Conservation (phyloP, 2,888 invertebrate species). For the Caenorhabditis wallacei region DNA sequence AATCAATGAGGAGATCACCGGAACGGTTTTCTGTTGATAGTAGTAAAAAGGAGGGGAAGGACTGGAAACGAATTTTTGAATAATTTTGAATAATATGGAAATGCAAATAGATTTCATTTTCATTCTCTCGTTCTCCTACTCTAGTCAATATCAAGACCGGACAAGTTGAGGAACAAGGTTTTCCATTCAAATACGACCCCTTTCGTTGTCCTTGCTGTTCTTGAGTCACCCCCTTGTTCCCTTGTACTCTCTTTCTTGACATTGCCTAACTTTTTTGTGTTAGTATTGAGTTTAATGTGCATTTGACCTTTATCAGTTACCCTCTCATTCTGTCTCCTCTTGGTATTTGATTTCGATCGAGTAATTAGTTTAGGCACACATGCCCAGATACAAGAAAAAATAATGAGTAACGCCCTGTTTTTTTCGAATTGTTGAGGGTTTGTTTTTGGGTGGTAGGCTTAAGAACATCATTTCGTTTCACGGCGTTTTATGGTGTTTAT, state of each 20-base stretch:
- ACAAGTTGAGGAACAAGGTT: constrained; percentile 18
- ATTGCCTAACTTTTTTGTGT: constrained; percentile 44
- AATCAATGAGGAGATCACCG: constrained; percentile 18
- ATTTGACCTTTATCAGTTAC: constrained; percentile 59
- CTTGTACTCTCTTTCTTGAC: constrained; percentile 13
- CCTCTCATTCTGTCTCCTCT: constrained; percentile 8
- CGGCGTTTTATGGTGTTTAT: constrained; percentile 28
- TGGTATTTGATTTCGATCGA: constrained; percentile 41
- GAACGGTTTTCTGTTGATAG: neutral
- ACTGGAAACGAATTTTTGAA: neutral
- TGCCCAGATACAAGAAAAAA: constrained; percentile 19
- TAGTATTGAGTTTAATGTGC: constrained; percentile 48
- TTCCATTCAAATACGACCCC: constrained; percentile 33
- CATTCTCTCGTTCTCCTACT: neutral
- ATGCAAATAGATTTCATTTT: constrained; percentile 10
- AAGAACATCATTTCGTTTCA: constrained; percentile 39
- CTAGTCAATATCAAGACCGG: constrained; percentile 1
- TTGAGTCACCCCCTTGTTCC: constrained; percentile 43
- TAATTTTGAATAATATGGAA: constrained; percentile 29
- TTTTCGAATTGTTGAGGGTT: neutral
- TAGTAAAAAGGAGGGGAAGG: neutral
- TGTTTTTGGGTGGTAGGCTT: neutral
- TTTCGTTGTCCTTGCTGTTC: constrained; percentile 50
- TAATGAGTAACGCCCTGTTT: constrained; percentile 29
- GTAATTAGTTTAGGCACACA: constrained; percentile 43